A percentile compares a stretch with the other conserved stretches of the same genome.
Conservation (phyloP, 2,113 vertebrate genomes). For the Blennius ocellaris region DNA sequence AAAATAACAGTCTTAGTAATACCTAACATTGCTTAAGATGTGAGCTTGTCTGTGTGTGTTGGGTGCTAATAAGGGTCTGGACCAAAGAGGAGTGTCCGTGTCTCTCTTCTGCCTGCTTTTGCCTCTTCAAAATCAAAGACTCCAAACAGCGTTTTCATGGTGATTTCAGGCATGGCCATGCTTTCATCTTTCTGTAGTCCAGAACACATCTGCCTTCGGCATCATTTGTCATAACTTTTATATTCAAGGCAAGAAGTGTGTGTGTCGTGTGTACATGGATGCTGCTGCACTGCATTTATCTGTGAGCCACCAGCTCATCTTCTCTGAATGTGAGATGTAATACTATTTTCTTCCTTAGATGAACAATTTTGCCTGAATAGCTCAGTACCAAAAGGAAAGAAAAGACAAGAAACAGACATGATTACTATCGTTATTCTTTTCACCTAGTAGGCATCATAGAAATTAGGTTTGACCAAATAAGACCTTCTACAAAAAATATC, state of each 20-base stretch:
- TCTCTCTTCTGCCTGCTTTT: background rate
- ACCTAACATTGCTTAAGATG: background rate
- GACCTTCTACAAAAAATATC: no score
- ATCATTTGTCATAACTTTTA: conserved; percentile 32
- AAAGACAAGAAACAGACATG: conserved; percentile 30
- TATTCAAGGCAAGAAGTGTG: conserved; percentile 26
- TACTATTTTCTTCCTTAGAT: background rate
- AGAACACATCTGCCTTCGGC: conserved; percentile 6
- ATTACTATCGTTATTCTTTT: conserved; percentile 32
- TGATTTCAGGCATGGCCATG: conserved; percentile 11
- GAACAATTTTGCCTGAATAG: conserved; percentile 24
- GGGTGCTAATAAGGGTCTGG: conserved; percentile 8
- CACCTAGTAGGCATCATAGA: background rate
- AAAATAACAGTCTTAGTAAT: background rate
- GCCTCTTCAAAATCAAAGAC: conserved; percentile 24
- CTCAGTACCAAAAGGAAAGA: conserved; percentile 7
- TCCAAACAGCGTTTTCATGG: conserved; percentile 15
- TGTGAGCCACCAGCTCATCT: conserved; percentile 10
- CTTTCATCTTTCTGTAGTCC: conserved; percentile 18
- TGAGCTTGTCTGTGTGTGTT: background rate
- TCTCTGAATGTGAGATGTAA: conserved; percentile 5
- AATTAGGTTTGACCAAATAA: no score
- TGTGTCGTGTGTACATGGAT: background rate
- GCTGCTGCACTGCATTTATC: conserved; percentile 4
- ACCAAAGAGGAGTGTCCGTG: background rate